Evolutionary conservation across 2,888 invertebrate species (phyloP), one percentile per base, ranked within the genome.

Genomic region (Lydus trimaculatus): DNA sequence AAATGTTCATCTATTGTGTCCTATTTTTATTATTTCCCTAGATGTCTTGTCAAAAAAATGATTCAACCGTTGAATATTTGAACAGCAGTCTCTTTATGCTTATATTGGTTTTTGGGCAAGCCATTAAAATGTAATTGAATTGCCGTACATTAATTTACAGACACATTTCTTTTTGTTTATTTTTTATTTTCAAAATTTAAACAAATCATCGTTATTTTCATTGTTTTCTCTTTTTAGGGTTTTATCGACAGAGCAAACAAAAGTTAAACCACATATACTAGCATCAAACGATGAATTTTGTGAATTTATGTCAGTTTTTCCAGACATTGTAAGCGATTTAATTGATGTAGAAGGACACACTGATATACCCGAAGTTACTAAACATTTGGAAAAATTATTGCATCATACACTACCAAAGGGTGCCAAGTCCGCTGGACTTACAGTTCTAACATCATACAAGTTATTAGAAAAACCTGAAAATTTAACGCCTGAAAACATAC

Each of bases 371-470:
- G 93, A 94, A 84, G 92, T 93, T 73, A 91, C 91, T 74, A 93
- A 92, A 83, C 93, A 94, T 91, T 89, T 92, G 85, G 90, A 92
- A 65, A 93, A 93, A 88, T 92, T 94, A 86, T 33, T 69, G 7
- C 71, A 71, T 31, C 97, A 97, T 86, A 98, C 97, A 86, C 95
- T 97, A 5, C 94, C 96, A 0, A 91, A 91, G 78, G 98, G 98
- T 2, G 98, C 97, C 85, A 95, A 94, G 85, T 92, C 91, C 80
- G 87, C 95, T 64, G 94, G 93, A 0, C 85, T 95, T 39, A 88
- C 92, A 0, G 89, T 92, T 0, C 91, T 94, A 0, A 86, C 92
- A 43, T 90, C 94, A 0, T 95, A 93, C 83, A 93, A 91, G 81
- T 89, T 91, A 85, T 82, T 95, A 70, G 91, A 90, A 76, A 87